phyloP scores from a whole-genome alignment of 1,140 invertebrate species.

The Bombus breviceps region DNA sequence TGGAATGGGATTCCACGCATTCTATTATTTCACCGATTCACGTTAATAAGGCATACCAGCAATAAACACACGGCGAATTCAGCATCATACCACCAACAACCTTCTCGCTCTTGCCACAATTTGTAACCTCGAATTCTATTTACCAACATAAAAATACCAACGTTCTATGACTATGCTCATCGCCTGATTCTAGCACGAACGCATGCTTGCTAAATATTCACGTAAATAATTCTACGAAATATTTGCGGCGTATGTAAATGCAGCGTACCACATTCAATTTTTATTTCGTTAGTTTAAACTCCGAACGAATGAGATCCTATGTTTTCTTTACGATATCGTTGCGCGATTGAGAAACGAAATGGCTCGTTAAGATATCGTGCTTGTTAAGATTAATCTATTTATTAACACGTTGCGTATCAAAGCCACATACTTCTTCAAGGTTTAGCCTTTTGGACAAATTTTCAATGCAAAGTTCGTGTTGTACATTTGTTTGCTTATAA shows the following conservation, averaged over 20 bases:
- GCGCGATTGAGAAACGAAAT: not conserved
- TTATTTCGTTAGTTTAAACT: not conserved
- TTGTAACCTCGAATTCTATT: slow-evolving; percentile 7
- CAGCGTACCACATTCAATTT: too few relatives aligned
- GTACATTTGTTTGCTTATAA: too few relatives aligned
- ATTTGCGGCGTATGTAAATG: not conserved
- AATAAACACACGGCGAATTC: slow-evolving; percentile 7
- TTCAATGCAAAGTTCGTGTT: not conserved
- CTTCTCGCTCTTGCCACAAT: not conserved
- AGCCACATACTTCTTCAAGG: not conserved
- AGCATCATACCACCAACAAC: not conserved
- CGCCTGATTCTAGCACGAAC: not conserved
- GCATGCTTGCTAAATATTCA: not conserved
- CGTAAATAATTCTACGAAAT: slow-evolving; percentile 27
- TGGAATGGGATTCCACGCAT: not conserved
- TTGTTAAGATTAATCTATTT: not conserved
- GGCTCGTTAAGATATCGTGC: not conserved
- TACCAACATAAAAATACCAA: not conserved
- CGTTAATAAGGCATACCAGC: not conserved
- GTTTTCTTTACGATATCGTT: not conserved
- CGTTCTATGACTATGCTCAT: not conserved
- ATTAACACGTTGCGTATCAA: not conserved
- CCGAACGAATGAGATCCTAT: not conserved
- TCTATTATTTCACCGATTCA: not conserved
- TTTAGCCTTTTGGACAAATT: not conserved